These are phyloP conservation scores for Pycnomerus fuliginosus DNA, from an alignment of 2,888 invertebrate genomes.

Conservation along the genomic window DNA sequence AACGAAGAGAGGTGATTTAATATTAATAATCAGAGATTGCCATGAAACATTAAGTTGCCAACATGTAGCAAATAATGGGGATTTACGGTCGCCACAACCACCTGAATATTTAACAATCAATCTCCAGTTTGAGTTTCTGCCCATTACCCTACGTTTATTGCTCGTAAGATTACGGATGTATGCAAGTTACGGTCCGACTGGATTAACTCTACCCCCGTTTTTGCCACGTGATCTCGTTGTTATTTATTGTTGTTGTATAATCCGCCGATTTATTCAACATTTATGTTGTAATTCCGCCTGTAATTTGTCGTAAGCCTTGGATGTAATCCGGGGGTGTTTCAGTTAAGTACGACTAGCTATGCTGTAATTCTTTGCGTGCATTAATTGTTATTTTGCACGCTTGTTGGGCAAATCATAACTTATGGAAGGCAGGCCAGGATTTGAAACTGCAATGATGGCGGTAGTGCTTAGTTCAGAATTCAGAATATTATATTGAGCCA, in stretches of 20 bases:
- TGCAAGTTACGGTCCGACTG: constrained; percentile 6
- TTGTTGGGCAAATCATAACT: too few species aligned
- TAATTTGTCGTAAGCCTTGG: too few species aligned
- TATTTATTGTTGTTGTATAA: constrained; percentile 6
- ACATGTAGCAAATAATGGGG: constrained; percentile 10
- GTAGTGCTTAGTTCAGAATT: too few species aligned
- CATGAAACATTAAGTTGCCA: constrained; percentile 5
- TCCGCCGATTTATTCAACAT: constrained; percentile 9
- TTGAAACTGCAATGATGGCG: too few species aligned
- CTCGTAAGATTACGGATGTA: constrained; percentile 11
- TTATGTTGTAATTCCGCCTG: constrained; percentile 3
- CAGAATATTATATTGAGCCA: too few species aligned
- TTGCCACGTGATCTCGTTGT: constrained; percentile 2
- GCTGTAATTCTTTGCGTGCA: too few species aligned
- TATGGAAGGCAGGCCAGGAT: too few species aligned
- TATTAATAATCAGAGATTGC: constrained; percentile 14
- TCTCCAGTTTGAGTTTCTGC: constrained; percentile 7
- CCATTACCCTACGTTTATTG: constrained; percentile 12
- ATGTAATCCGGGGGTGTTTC: too few species aligned
- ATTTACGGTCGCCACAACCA: constrained; percentile 6
- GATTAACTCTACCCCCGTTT: constrained; percentile 7
- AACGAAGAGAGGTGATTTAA: background rate
- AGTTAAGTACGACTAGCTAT: too few species aligned
- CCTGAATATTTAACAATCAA: constrained; percentile 14
- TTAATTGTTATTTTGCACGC: too few species aligned